phyloP scores from a whole-genome alignment of 2,113 vertebrate species.

The Grus americana region DNA sequence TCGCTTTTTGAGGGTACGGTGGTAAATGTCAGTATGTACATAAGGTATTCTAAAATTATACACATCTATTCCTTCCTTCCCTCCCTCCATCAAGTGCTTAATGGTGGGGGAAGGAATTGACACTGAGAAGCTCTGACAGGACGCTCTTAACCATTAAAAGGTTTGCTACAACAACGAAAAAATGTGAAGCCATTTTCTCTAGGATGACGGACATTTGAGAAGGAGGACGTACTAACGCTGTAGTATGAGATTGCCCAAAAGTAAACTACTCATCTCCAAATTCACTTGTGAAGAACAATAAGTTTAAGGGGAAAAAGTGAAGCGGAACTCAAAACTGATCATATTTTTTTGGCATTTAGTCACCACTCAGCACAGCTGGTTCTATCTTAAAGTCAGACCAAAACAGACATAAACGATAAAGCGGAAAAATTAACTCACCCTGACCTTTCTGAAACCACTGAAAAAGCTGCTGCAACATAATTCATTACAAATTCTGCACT shows the following conservation, averaged over 20 bases:
- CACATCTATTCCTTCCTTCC: neutral
- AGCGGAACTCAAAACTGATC: neutral
- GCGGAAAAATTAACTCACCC: neutral
- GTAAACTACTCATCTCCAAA: neutral
- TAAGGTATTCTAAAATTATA: neutral
- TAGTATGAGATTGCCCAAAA: neutral
- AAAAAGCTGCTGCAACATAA: slow-evolving; percentile 8
- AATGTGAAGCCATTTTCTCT: neutral
- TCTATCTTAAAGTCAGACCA: neutral
- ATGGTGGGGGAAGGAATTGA: neutral
- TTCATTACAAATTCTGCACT: slow-evolving; percentile 5
- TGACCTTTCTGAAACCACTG: slow-evolving; percentile 40
- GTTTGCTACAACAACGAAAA: neutral
- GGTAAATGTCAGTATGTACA: neutral
- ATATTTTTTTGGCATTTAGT: neutral
- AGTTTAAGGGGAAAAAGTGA: neutral
- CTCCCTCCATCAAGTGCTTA: neutral
- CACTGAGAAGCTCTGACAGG: neutral
- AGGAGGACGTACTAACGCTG: neutral
- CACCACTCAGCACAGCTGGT: neutral
- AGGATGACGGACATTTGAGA: neutral
- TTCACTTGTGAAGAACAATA: neutral
- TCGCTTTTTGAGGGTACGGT: neutral
- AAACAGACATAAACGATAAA: neutral
- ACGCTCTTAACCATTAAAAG: neutral